These are phyloP conservation scores for Andrena bucephala DNA, from an alignment of 2,888 invertebrate genomes.

Conservation along the genomic window DNA sequence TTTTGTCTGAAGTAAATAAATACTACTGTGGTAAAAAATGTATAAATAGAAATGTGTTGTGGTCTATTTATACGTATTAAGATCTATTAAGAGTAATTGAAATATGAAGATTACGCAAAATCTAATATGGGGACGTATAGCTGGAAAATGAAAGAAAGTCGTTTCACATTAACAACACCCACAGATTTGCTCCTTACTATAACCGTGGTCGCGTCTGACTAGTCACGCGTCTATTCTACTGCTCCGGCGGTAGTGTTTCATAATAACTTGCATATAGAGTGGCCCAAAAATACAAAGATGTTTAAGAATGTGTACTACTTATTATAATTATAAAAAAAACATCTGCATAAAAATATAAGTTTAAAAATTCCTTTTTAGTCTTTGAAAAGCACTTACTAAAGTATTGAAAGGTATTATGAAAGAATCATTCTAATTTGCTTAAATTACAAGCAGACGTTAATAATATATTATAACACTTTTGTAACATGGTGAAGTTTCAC, in stretches of 20 bases:
- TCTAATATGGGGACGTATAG: neutral
- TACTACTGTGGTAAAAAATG: neutral
- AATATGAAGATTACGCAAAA: neutral
- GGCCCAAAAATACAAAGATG: neutral
- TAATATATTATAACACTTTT: too few species aligned
- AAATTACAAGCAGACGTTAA: too few species aligned
- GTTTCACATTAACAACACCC: neutral
- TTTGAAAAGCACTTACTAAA: too few species aligned
- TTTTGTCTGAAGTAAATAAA: neutral
- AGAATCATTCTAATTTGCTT: too few species aligned
- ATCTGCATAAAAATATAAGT: neutral
- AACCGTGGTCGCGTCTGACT: neutral
- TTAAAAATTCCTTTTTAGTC: too few species aligned
- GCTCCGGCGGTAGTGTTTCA: neutral
- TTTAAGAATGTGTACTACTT: slow-evolving; percentile 4
- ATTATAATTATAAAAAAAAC: neutral
- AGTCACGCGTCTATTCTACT: slow-evolving; percentile 3
- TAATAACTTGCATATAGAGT: neutral
- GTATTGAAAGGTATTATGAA: too few species aligned
- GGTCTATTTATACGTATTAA: too few species aligned
- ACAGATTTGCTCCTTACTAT: neutral
- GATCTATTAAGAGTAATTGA: neutral
- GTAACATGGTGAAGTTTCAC: too few species aligned
- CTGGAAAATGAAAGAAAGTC: neutral
- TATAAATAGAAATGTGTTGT: too few species aligned